Conservation (phyloP, 2,113 vertebrate genomes). For the Phoenicopterus ruber region DNA sequence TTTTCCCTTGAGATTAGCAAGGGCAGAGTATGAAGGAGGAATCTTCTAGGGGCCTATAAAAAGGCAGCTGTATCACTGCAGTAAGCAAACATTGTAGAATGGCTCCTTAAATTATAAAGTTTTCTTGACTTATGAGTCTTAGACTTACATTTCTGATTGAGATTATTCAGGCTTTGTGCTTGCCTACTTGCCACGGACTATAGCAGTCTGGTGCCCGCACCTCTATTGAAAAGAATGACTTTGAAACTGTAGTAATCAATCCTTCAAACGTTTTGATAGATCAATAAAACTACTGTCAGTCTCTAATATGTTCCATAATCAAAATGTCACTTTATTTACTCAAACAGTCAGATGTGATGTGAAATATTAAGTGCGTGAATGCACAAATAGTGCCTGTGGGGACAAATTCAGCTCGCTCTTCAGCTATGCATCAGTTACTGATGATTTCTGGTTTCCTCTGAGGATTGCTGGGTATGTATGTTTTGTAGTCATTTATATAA, state of each 20-base stretch:
- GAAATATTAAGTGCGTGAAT: constrained; percentile 10
- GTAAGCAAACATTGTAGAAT: background rate
- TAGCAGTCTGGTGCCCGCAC: background rate
- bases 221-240: background rate
- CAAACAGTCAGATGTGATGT: constrained; percentile 15
- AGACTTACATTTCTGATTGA: background rate
- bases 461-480: background rate
- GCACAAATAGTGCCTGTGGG: background rate
- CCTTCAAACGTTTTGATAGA: constrained; percentile 29
- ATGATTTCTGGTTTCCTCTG: constrained; percentile 3
- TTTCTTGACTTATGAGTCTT: background rate
- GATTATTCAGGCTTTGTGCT: background rate
- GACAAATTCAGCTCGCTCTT: background rate
- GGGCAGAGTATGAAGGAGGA: background rate
- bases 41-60: background rate
- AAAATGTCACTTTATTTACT: constrained; percentile 41
- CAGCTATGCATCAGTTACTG: background rate
- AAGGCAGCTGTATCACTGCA: background rate
- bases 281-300: constrained; percentile 6
- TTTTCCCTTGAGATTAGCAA: background rate
- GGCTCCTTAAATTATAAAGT: background rate
- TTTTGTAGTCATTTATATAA: background rate
- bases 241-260: constrained; percentile 23
- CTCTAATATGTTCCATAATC: constrained; percentile 19
- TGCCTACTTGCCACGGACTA: background rate